Percentiles rank a stretch among this genome's conserved stretches.
These are phyloP conservation scores for Ceryle rudis DNA, from an alignment of 2,797 vertebrate species.

Conservation along the genomic window DNA sequence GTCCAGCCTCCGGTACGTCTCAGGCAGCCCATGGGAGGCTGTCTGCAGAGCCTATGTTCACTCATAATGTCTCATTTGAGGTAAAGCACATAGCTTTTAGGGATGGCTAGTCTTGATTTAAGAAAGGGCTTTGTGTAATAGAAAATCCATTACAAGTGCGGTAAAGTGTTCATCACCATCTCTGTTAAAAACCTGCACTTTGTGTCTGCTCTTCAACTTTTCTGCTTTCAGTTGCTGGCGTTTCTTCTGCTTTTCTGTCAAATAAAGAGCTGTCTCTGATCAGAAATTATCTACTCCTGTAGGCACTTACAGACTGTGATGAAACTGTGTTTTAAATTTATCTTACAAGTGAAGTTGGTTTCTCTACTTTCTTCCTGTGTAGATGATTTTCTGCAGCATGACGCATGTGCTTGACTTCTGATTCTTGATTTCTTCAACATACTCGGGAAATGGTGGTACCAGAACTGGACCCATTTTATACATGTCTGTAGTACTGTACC, in stretches of 20 bases:
- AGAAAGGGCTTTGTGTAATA: background rate
- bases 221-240: background rate
- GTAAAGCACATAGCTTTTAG: background rate
- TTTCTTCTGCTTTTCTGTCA: background rate
- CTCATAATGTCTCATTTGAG: accelerated
- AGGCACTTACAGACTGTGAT: background rate
- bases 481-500: background rate
- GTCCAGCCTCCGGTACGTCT: background rate
- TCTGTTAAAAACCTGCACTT: constrained; percentile 16
- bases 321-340: constrained; percentile 8
- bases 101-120: background rate
- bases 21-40: background rate
- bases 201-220: background rate
- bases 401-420: background rate
- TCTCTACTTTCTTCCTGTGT: background rate
- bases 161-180: background rate
- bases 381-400: background rate
- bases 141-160: constrained; percentile 12
- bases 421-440: background rate
- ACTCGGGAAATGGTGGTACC: background rate
- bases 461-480: background rate
- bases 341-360: background rate
- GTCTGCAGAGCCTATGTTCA: background rate
- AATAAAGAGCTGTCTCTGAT: constrained; percentile 24
- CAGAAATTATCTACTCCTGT: constrained; percentile 17